Conservation (phyloP, 2,113 vertebrate species). For the Hippopotamus amphibius region DNA sequence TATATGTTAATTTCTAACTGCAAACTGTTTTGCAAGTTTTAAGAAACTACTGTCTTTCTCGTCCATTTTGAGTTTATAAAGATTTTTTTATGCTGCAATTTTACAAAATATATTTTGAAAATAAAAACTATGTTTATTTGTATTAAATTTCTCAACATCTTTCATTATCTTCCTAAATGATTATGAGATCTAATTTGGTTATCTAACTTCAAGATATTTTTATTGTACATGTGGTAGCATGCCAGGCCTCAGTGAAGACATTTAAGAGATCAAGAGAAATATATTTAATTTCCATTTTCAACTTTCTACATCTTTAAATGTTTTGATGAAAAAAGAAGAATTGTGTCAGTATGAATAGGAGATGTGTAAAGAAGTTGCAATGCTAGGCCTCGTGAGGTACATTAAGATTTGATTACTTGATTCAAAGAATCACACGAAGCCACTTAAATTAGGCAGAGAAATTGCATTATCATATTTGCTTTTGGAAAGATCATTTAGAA, state of each 20-base stretch:
- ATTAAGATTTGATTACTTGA: neutral
- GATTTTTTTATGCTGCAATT: neutral
- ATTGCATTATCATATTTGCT: neutral
- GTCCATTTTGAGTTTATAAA: neutral
- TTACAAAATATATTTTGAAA: neutral
- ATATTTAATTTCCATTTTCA: neutral
- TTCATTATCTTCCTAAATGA: neutral
- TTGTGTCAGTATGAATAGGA: neutral
- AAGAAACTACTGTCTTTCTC: neutral
- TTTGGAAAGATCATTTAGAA: neutral
- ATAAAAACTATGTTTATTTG: neutral
- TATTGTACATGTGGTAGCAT: neutral
- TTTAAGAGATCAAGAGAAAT: neutral
- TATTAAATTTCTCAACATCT: neutral
- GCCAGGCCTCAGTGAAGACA: neutral
- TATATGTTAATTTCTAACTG: neutral
- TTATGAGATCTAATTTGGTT: neutral
- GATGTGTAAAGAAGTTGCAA: neutral
- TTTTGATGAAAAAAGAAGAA: neutral
- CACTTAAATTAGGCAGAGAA: neutral
- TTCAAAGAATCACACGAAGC: neutral
- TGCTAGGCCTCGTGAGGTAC: neutral
- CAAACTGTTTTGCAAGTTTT: neutral
- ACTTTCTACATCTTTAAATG: neutral
- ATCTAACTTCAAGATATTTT: neutral